phyloP scores from a whole-genome alignment of 2,113 vertebrate genomes.

The Stigmatopora nigra region DNA sequence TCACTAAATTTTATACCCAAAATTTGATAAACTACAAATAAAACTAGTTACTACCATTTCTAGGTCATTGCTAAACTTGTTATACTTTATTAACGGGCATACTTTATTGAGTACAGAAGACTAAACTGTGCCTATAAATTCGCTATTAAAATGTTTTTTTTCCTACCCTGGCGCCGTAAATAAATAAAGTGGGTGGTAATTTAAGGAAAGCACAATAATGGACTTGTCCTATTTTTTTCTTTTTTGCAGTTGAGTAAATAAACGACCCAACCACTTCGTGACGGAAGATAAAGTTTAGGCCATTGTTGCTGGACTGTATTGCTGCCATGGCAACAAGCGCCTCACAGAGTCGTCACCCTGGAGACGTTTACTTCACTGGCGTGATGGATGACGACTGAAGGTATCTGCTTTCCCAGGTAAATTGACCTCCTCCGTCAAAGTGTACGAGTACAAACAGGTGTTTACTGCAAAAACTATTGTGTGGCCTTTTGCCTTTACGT shows the following conservation, averaged over 20 bases:
- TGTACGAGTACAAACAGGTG: conserved; percentile 29
- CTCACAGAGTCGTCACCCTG: conserved; percentile 31
- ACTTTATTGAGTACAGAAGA: no score
- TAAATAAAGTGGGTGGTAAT: neutral
- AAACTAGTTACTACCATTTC: no score
- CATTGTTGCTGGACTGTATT: conserved; percentile 12
- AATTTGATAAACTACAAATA: no score
- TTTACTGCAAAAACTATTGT: conserved; percentile 18
- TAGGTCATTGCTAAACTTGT: no score
- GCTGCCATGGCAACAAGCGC: conserved; percentile 21
- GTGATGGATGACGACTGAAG: conserved; percentile 37
- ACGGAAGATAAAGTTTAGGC: neutral
- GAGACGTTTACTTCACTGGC: conserved; percentile 41
- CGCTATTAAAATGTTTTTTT: no score
- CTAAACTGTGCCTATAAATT: no score
- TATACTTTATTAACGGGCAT: no score
- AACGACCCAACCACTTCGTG: neutral
- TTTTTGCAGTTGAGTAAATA: neutral
- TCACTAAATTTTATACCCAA: no score
- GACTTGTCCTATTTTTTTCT: neutral
- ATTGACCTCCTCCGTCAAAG: conserved; percentile 41
- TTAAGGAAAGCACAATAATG: neutral
- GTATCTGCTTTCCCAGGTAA: conserved; percentile 60
- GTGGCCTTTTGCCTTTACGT: conserved; percentile 43
- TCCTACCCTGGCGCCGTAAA: neutral